phyloP scores from a whole-genome alignment of 2,888 invertebrate genomes.

The Girardia tigrina region DNA sequence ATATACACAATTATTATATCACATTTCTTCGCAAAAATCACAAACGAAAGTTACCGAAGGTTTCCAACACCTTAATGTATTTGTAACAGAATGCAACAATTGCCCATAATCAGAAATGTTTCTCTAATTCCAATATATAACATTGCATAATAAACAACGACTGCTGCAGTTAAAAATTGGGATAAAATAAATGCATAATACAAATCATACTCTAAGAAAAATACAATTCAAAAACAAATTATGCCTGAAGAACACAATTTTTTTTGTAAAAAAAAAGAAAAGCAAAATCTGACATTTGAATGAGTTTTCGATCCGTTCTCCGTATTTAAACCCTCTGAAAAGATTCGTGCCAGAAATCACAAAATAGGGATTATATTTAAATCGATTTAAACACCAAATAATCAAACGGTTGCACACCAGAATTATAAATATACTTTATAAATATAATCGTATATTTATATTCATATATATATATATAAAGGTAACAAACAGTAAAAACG shows the following conservation, averaged over 20 bases:
- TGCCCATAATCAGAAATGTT: conserved; percentile 10
- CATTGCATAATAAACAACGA: background rate
- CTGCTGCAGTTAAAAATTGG: conserved; percentile 15
- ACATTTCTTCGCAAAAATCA: background rate
- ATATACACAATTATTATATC: background rate
- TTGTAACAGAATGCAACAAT: background rate
- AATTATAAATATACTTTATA: too few relatives aligned
- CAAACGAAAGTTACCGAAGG: background rate
- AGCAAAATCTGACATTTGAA: too few relatives aligned
- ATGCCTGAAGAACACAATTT: background rate
- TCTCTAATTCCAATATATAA: too few relatives aligned
- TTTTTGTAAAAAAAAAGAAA: background rate
- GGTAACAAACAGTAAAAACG: too few relatives aligned
- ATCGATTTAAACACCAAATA: conserved; percentile 23
- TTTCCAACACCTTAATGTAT: background rate
- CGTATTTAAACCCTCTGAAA: background rate
- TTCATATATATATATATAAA: background rate
- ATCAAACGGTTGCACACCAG: conserved; percentile 23
- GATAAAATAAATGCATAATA: conserved; percentile 15
- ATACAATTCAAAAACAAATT: background rate
- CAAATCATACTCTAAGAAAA: conserved; percentile 1
- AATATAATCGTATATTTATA: too few relatives aligned
- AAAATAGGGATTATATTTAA: background rate
- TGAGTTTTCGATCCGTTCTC: background rate
- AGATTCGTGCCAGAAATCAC: background rate